Base-by-base conservation (phyloP, 1,140 invertebrate genomes). In the Maniola jurtina region DNA sequence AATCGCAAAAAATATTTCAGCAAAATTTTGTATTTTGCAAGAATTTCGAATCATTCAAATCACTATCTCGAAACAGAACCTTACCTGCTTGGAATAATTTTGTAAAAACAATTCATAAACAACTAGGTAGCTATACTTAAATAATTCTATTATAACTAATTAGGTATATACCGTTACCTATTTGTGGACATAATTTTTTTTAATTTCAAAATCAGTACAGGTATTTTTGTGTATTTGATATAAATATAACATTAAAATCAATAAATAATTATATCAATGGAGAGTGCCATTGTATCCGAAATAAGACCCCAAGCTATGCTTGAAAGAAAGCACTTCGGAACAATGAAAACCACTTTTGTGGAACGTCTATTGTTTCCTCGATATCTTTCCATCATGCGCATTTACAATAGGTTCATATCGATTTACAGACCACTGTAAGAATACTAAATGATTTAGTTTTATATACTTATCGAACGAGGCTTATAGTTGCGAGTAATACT, bases 341-440 rank as follows among this genome's bases (percentile, higher is more conserved):
- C 79, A 83, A 83, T 82, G 73, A 77, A 72, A 80, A 62, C 67
- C 75, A 71, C 71, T 79, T 76, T 76, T 69, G 66, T 74, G 69
- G 72, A 78, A 81, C 75, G 64, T 61, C 76, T 68, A 84, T 86
- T 86, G 83, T 86, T 81, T 79, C 70, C 73, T 64, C 61, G 25
- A 82, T 83, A 79, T 75, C 73, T 79, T 81, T 83, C 80, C 77
- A 72, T 61, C 55, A 67, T 76, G 61, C 61, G 62, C 66, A 76
- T 73, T 75, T 56, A 85, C 80, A 83, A 83, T 80, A 75, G 75
- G 59, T 62, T 61, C 73, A 81, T 83, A 85, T 77, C 76, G 72
- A 66, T 79, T 82, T 79, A 79, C 68, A 75, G 66, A 52, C 34
- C n/a, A 67, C 38, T 64, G 74, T 80, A 77, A 79, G 76, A 77